These are phyloP conservation scores for Gymnosoma rotundatum DNA, from an alignment of 2,888 invertebrate species.

Conservation along the genomic window DNA sequence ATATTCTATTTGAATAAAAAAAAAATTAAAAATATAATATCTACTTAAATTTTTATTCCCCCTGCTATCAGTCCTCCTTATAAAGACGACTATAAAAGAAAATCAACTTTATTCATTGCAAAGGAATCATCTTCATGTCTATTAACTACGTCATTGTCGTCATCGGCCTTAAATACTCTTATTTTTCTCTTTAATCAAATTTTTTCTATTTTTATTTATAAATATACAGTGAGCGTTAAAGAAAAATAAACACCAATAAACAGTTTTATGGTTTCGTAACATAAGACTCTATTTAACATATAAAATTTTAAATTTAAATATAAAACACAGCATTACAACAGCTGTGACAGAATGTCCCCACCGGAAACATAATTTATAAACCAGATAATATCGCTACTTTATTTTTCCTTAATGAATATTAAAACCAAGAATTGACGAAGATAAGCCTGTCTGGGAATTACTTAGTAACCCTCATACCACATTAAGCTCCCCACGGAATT, in stretches of 20 bases:
- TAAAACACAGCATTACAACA: too few relatives aligned
- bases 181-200: conserved; percentile 8
- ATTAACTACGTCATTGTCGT: conserved; percentile 58
- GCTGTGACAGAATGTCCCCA: too few relatives aligned
- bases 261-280: too few relatives aligned
- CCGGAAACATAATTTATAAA: too few relatives aligned
- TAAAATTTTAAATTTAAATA: too few relatives aligned
- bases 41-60: neutral
- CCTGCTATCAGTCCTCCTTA: neutral
- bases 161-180: conserved; percentile 46
- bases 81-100: conserved; percentile 35
- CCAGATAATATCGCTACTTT: too few relatives aligned
- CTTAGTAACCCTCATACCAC: too few relatives aligned
- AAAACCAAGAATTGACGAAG: too few relatives aligned
- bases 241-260: neutral
- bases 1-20: neutral
- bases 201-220: conserved; percentile 4
- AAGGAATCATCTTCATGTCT: conserved; percentile 22
- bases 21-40: neutral
- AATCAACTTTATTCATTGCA: conserved; percentile 39
- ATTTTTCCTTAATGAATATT: too few relatives aligned
- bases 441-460: too few relatives aligned
- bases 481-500: too few relatives aligned
- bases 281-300: too few relatives aligned
- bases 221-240: conserved; percentile 23